These are phyloP conservation scores for Myotis vivesi DNA, from an alignment of 2,797 vertebrate species.

Conservation along the genomic window DNA sequence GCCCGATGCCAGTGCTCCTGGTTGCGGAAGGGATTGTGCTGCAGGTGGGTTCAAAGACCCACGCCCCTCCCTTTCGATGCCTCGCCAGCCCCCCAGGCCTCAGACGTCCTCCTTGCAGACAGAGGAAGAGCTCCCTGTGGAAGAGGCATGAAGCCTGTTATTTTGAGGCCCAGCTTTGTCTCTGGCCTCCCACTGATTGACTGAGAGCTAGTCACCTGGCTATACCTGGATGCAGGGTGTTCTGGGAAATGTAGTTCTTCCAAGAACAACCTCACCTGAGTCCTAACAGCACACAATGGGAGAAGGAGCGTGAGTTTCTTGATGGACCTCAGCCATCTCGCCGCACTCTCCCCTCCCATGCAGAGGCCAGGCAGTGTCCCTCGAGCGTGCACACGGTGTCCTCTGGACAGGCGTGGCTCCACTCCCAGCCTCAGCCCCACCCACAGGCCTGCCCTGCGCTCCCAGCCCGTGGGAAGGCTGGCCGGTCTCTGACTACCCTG, in stretches of 20 bases:
- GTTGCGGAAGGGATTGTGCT: not conserved
- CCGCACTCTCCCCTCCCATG: fast-evolving
- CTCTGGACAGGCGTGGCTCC: not conserved
- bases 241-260: slow-evolving; percentile 33
- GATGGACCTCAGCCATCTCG: fast-evolving
- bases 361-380: not conserved
- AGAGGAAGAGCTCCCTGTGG: not conserved
- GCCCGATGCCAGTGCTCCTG: fast-evolving
- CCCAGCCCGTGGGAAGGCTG: not conserved
- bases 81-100: not conserved
- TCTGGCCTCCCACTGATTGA: not conserved
- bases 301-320: not conserved
- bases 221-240: not conserved
- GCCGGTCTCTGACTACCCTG: fast-evolving
- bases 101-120: not conserved
- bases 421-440: not conserved
- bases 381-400: too few relatives aligned
- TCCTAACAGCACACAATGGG: not conserved
- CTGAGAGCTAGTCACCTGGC: not conserved
- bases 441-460: fast-evolving
- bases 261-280: not conserved
- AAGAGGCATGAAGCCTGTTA: not conserved
- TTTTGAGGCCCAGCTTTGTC: not conserved
- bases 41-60: too few relatives aligned
- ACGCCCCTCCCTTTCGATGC: fast-evolving